phyloP scores from a whole-genome alignment of 2,888 invertebrate species.

The Drosophila melanosoma region DNA sequence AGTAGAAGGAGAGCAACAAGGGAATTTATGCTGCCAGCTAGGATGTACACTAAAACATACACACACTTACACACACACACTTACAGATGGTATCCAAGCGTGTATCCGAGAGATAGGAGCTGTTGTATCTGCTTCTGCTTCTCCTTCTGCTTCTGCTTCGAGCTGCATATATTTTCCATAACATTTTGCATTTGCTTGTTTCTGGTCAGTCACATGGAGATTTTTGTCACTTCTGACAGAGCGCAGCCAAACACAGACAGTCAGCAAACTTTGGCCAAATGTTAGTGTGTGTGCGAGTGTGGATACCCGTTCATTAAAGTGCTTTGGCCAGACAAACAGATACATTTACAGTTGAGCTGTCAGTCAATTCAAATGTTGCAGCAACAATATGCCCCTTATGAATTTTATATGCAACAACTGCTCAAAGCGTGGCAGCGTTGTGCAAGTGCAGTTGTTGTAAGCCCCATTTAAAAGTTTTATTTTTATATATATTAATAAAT shows the following conservation, averaged over 20 bases:
- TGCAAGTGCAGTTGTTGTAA: no score
- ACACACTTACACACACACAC: conserved; percentile 7
- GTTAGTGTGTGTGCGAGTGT: neutral
- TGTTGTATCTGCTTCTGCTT: conserved; percentile 5
- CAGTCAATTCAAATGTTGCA: conserved; percentile 53
- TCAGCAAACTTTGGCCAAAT: conserved; percentile 18
- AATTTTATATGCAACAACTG: conserved; percentile 28
- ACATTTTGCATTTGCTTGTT: conserved; percentile 59
- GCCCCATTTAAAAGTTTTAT: no score
- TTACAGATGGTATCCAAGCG: conserved; percentile 45
- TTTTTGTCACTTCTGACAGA: conserved; percentile 50
- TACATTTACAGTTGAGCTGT: conserved; percentile 57
- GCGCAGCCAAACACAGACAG: conserved; percentile 4
- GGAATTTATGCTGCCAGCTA: conserved; percentile 34
- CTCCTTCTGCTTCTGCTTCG: neutral
- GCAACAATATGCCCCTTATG: conserved; percentile 45
- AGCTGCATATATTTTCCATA: conserved; percentile 38
- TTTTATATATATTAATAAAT: no score
- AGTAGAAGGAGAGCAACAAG: conserved; percentile 9
- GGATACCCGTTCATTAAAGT: conserved; percentile 27
- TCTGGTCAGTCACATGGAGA: conserved; percentile 54
- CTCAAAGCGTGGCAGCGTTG: no score
- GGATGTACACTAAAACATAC: conserved; percentile 9
- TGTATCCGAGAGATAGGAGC: conserved; percentile 54
- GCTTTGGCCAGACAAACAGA: conserved; percentile 46